Evolutionary conservation across 2,113 vertebrate species (phyloP), one percentile per base, ranked within the genome.

Genomic region (Syngnathus floridae): DNA sequence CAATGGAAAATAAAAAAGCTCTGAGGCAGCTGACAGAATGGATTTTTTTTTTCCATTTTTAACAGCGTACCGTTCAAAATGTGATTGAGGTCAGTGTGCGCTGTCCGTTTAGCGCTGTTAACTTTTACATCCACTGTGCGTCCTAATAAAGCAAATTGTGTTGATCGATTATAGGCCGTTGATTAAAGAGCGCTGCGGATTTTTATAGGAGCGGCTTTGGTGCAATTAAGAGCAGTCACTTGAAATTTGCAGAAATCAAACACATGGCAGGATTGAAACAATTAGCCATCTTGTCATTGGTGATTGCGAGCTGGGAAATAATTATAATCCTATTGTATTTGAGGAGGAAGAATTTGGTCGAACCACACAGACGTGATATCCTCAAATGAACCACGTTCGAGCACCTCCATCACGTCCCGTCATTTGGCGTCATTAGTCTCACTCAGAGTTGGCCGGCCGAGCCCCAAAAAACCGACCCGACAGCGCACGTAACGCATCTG

Each of bases 71-170:
- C 70, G 67, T 73, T 70, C 41, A 31, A 54, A 68, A 46, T 61
- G 14, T 75, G 74, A 87, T 78, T 82, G 81, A 57, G 82, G 73
- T 81, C 71, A 66, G 64, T 48, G 17, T 48, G 46, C 48, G 48
- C 19, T 64, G 49, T 43, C 31, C n/a, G n/a, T 69, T 65, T 17
- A 11, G 10, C 36, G 75, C 64, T 51, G 62, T 82, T 79, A 85
- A 83, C 72, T 70, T 85, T 73, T 62, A 70, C 73, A 59, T 58
- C 71, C 56, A 63, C 67, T 41, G 67, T 43, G 16, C 40, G 12
- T 6, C 76, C 75, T 49, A 70, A 72, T 86, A 68, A 85, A 85
- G 73, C 22, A 60, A 60, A 75, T 62, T 78, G 77, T 79, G 74
- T 78, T 79, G 63, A 84, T 73, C 10, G 65, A 78, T 84, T 71